Conservation (phyloP, 2,888 invertebrate genomes). For the Platynereis dumerilii region DNA sequence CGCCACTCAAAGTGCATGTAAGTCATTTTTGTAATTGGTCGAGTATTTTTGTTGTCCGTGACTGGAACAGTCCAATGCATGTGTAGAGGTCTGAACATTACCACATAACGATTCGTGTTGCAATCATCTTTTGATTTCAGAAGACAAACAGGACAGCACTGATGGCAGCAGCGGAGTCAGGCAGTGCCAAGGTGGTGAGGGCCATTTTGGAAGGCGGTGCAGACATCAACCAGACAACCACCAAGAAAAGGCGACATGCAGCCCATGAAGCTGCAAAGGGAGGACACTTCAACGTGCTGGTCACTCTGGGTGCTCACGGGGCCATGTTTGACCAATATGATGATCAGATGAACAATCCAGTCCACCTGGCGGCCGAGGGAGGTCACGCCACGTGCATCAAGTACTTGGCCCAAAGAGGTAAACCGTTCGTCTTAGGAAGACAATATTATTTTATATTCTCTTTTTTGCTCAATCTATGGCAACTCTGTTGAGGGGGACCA, state of each 20-base stretch:
- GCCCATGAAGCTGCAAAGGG: conserved; percentile 60
- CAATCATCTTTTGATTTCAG: too few species aligned
- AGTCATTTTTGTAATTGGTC: too few species aligned
- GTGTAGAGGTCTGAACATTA: too few species aligned
- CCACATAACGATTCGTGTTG: too few species aligned
- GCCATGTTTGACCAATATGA: conserved; percentile 61
- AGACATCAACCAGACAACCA: conserved; percentile 48
- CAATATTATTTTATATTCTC: too few species aligned
- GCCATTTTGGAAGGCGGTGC: conserved; percentile 55
- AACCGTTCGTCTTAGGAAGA: not conserved
- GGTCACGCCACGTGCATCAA: conserved; percentile 60
- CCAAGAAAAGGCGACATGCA: conserved; percentile 53
- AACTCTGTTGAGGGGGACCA: too few species aligned
- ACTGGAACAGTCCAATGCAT: too few species aligned
- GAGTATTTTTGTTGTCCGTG: too few species aligned
- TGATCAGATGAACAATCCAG: conserved; percentile 58
- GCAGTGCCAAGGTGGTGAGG: conserved; percentile 56
- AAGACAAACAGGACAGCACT: conserved; percentile 58
- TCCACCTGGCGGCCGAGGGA: conserved; percentile 57
- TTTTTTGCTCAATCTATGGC: too few species aligned
- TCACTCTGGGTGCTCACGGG: conserved; percentile 57
- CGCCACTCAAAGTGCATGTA: too few species aligned
- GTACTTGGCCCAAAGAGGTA: conserved; percentile 62
- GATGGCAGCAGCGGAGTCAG: conserved; percentile 61
- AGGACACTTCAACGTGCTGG: conserved; percentile 54